Evolutionary conservation across 2,113 vertebrate species (phyloP), one percentile per base, ranked within the genome.

Genomic region (Eulemur rufifrons): DNA sequence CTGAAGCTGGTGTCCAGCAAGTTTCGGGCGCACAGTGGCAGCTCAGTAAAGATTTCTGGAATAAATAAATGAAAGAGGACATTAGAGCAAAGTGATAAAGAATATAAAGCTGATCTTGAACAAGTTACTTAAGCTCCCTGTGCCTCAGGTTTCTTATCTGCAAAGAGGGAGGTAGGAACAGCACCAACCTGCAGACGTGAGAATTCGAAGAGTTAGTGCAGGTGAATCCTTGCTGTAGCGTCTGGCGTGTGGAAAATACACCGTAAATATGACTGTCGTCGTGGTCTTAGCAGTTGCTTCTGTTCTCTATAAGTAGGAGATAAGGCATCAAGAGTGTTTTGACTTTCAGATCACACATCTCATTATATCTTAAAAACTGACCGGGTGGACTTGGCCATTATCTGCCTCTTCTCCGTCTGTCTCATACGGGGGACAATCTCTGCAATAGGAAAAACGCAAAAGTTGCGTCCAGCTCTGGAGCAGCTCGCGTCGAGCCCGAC

Each of bases 401-500:
- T 23, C 32, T n/a, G 42, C 13, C 11, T 77, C 21, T 63, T 2
- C 10, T 37, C 1, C 6, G 0, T 1, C 13, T 7, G 0, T 88
- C 32, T 81, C 32, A 7, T 37, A 29, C 61, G 5, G 23, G 63
- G 37, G 10, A 52, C 37, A 59, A 64, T 52, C 63, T 76, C 85
- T 77, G n/a, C 2, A n/a, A 5, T 8, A 14, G 23, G 5, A 82
- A 45, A 54, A 81, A 27, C 20, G 20, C n/a, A 25, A 15, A 37
- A 20, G 2, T 52, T 54, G 6, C 61, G 20, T 29, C 32, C 10
- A 9, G 32, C 39, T 52, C 20, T 47, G 61, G 15, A 12, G 29
- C 18, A 77, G 11, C 14, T 45, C 54, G 13, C 2, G 4, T 71
- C 1, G 4, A 76, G 32, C 25, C 87, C 32, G 66, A 66, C 7